Conservation (phyloP, 2,113 vertebrate genomes). For the Camelus dromedarius region DNA sequence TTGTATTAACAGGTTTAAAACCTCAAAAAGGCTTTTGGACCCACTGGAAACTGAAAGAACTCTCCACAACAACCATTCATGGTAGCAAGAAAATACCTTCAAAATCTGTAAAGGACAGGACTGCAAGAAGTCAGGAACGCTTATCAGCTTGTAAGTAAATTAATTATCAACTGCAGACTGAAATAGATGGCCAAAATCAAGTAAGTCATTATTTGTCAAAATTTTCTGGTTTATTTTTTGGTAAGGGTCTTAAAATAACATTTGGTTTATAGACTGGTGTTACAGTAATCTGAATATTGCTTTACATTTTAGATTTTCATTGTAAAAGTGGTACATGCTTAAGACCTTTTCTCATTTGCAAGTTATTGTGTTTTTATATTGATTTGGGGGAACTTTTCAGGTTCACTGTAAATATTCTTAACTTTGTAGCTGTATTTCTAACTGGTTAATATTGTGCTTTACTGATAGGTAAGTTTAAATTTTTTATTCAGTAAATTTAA, state of each 20-base stretch:
- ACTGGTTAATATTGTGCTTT: not conserved
- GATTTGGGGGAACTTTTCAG: not conserved
- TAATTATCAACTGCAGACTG: not conserved
- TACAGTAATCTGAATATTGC: slow-evolving; percentile 2
- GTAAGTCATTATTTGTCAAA: not conserved
- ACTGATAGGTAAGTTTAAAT: not conserved
- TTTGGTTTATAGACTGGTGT: not conserved
- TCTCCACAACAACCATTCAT: slow-evolving; percentile 53
- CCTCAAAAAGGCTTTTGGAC: slow-evolving; percentile 73
- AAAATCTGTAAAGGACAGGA: not conserved
- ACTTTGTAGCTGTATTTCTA: not conserved
- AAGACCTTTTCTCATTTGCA: not conserved
- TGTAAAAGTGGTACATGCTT: not conserved
- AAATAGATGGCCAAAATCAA: not conserved
- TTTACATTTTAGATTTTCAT: slow-evolving; percentile 35
- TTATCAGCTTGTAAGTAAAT: slow-evolving; percentile 52
- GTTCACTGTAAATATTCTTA: not conserved
- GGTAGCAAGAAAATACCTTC: not conserved
- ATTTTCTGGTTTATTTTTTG: slow-evolving; percentile 27
- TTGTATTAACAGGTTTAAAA: slow-evolving; percentile 76
- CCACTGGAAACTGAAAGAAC: slow-evolving; percentile 73
- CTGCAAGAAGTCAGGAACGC: not conserved
- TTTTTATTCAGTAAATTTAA: slow-evolving; percentile 59
- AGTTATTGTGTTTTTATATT: not conserved
- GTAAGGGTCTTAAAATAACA: not conserved